These are phyloP conservation scores for Zaprionus lineosus DNA, from an alignment of 2,888 invertebrate species.

Conservation along the genomic window DNA sequence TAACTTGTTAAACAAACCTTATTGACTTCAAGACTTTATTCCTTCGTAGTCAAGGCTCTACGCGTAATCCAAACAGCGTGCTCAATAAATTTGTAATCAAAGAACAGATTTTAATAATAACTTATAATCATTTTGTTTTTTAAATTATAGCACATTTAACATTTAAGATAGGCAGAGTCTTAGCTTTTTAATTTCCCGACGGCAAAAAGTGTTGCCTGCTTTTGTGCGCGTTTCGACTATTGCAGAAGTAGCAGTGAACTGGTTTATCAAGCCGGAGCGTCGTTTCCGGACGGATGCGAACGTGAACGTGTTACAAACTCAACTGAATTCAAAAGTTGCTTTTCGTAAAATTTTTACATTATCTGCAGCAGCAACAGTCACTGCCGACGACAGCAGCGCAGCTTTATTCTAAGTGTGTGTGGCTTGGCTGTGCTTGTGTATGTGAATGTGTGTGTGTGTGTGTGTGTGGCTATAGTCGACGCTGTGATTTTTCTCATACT, in stretches of 20 bases:
- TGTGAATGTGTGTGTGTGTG: constrained; percentile 19
- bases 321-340: constrained; percentile 70
- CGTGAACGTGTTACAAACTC: constrained; percentile 70
- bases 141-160: too few species aligned
- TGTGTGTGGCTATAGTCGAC: constrained; percentile 26
- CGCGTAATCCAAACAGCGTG: too few species aligned
- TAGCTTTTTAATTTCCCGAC: too few species aligned
- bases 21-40: too few species aligned
- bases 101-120: too few species aligned
- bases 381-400: constrained; percentile 44
- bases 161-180: too few species aligned
- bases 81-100: too few species aligned
- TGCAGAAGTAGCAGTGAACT: constrained; percentile 12
- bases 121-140: too few species aligned
- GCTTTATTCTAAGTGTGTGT: constrained; percentile 25
- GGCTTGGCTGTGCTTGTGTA: too few species aligned
- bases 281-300: constrained; percentile 48
- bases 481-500: constrained; percentile 70
- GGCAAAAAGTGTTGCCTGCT: constrained; percentile 56
- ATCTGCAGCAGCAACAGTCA: constrained; percentile 46
- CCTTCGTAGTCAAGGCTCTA: too few species aligned
- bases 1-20: too few species aligned
- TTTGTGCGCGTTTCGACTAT: constrained; percentile 37
- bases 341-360: constrained; percentile 74
- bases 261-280: constrained; percentile 11